phyloP scores from a whole-genome alignment of 2,888 invertebrate genomes.

The Onchidella celtica region DNA sequence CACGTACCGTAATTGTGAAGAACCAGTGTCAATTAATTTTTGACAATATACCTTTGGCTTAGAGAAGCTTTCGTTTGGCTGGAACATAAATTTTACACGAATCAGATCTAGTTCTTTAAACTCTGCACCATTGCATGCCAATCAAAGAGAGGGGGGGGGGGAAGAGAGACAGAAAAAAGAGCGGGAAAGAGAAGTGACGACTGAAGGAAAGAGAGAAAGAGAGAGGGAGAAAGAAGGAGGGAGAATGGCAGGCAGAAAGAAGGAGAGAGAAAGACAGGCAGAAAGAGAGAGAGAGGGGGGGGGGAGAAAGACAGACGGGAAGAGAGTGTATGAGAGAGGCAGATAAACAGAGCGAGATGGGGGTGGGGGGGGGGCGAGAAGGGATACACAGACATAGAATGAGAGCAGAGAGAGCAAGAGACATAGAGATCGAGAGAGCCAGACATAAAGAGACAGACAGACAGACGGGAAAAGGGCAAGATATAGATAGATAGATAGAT shows the following conservation, averaged over 20 bases:
- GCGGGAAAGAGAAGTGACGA: background rate
- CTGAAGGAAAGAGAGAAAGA: background rate
- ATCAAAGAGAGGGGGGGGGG: no score
- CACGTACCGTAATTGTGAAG: no score
- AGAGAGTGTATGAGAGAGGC: background rate
- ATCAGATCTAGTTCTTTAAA: no score
- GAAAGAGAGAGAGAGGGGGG: background rate
- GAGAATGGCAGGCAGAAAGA: background rate
- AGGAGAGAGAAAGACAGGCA: no score
- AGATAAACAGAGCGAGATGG: constrained; percentile 19
- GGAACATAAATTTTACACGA: no score
- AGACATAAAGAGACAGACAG: constrained; percentile 14
- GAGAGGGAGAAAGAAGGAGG: background rate
- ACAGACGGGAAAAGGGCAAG: background rate
- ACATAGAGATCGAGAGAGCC: background rate
- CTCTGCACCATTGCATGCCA: no score
- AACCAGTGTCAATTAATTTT: no score
- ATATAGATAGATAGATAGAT: background rate
- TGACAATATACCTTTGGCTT: no score
- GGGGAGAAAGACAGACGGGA: constrained; percentile 15
- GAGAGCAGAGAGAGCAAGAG: background rate
- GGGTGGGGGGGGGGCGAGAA: background rate
- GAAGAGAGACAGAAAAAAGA: no score
- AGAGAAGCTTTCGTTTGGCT: no score
- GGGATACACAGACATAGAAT: background rate